Evolutionary conservation across 1,140 invertebrate species (phyloP).

Genomic region (Scaptomyza pallida): DNA sequence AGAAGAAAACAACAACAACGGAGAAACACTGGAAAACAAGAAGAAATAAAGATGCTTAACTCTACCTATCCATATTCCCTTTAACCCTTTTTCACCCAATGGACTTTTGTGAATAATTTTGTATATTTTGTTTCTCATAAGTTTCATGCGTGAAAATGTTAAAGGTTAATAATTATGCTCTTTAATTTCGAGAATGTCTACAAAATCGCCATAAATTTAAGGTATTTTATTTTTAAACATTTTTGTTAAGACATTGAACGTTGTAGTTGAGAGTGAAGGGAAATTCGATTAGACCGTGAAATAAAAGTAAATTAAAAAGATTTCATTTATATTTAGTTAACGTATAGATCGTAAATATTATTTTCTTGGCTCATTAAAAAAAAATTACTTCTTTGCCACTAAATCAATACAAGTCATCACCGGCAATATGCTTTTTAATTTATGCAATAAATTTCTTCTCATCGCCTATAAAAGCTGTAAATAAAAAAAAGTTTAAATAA

Average conservation of each 20-base stretch:
- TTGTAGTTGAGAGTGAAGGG: not conserved
- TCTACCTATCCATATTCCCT: slow-evolving; percentile 19
- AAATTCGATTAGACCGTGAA: slow-evolving; percentile 15
- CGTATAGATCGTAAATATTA: no score
- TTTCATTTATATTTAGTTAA: not conserved
- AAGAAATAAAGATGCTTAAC: slow-evolving; percentile 21
- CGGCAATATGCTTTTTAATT: slow-evolving; percentile 44
- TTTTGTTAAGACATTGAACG: slow-evolving; percentile 23
- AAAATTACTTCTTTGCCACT: slow-evolving; percentile 2
- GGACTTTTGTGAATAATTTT: slow-evolving; percentile 35
- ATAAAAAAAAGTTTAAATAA: slow-evolving; percentile 67
- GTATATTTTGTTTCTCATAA: slow-evolving; percentile 51
- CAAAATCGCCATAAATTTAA: slow-evolving; percentile 60
- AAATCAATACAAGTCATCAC: slow-evolving; percentile 57
- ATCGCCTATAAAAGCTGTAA: slow-evolving; percentile 33
- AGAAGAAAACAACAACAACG: slow-evolving; percentile 24
- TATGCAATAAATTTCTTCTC: slow-evolving; percentile 23
- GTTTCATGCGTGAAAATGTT: slow-evolving; percentile 75
- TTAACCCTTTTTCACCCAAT: slow-evolving; percentile 25
- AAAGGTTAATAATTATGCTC: slow-evolving; percentile 80
- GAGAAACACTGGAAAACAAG: not conserved
- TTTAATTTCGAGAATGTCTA: slow-evolving; percentile 53
- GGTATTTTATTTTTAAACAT: slow-evolving; percentile 49
- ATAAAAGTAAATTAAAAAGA: slow-evolving; percentile 6
- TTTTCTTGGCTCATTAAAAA: no score